Conservation (phyloP, 2,888 invertebrate species). For the Acanthosepion pharaonis region DNA sequence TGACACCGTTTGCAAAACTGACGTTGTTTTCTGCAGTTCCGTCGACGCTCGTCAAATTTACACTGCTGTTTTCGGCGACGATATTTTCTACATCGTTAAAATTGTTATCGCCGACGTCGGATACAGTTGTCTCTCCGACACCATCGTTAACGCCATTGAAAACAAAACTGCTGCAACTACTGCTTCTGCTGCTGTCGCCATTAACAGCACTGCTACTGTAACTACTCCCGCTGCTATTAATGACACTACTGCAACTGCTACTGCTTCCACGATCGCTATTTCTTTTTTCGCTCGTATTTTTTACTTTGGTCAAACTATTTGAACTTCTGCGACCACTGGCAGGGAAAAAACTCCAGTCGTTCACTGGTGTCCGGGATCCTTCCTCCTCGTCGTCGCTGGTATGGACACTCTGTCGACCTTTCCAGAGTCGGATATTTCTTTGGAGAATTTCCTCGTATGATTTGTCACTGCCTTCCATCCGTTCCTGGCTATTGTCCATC, state of each 20-base stretch:
- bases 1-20: background rate
- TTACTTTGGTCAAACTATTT: background rate
- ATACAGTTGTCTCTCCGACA: background rate
- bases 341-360: background rate
- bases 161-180: background rate
- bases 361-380: background rate
- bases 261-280: background rate
- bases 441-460: constrained; percentile 39
- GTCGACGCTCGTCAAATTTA: background rate
- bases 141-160: background rate
- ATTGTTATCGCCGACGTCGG: background rate
- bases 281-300: background rate
- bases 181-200: background rate
- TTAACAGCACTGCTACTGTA: background rate
- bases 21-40: background rate
- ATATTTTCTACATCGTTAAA: background rate
- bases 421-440: constrained; percentile 40
- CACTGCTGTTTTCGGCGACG: background rate
- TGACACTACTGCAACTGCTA: background rate
- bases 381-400: background rate
- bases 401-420: background rate
- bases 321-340: background rate
- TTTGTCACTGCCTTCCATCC: background rate
- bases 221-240: background rate
- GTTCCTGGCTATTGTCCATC: background rate